These are phyloP conservation scores for Proteles cristata DNA, from an alignment of 2,113 vertebrate genomes.

Conservation along the genomic window DNA sequence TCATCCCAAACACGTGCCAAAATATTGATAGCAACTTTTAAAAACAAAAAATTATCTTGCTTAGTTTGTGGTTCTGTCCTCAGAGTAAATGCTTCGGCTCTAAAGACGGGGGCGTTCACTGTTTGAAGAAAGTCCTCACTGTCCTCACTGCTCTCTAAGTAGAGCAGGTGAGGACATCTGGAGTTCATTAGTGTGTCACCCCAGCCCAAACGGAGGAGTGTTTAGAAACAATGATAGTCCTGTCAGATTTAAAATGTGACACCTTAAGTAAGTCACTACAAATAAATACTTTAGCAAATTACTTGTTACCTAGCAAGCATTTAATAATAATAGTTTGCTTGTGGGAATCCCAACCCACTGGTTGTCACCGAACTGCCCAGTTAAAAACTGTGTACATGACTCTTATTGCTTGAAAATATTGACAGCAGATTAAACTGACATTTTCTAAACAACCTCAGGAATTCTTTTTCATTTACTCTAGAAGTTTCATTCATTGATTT, in stretches of 20 bases:
- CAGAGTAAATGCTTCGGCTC: background rate
- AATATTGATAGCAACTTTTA: background rate
- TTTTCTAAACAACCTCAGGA: background rate
- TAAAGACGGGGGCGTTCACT: background rate
- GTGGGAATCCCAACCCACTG: background rate
- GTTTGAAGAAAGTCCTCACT: background rate
- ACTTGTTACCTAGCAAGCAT: background rate
- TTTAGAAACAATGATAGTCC: background rate
- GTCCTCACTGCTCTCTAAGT: background rate
- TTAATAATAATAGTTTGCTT: background rate
- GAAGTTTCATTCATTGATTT: background rate
- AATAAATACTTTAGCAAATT: background rate
- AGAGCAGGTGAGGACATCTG: background rate
- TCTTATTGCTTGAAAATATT: background rate
- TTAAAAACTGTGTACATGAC: background rate
- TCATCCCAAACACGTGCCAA: background rate
- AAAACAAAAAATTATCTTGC: background rate
- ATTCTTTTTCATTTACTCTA: constrained; percentile 17
- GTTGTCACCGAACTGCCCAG: background rate
- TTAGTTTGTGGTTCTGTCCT: background rate
- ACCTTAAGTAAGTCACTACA: background rate
- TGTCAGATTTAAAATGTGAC: background rate
- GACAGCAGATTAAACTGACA: background rate
- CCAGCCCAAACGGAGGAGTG: background rate
- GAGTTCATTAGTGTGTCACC: background rate